Percentiles rank a stretch among this genome's conserved stretches.
Evolutionary conservation across 2,797 vertebrate species (phyloP).

Genomic region (Mycteria americana): DNA sequence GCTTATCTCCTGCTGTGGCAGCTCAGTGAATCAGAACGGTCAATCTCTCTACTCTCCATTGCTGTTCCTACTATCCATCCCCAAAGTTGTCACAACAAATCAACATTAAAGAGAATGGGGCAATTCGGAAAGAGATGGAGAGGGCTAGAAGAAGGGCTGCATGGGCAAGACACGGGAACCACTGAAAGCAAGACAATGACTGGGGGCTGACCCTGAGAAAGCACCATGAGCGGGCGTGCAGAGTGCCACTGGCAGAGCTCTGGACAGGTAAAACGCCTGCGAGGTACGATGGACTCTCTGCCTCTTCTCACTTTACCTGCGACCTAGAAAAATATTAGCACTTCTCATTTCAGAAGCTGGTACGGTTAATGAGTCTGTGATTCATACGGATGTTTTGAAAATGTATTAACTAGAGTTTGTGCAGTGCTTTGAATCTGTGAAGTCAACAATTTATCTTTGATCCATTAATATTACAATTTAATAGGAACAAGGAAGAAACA

Average conservation of each 20-base stretch:
- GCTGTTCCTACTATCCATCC: background rate
- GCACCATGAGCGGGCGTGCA: fast-evolving
- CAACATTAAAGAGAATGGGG: background rate
- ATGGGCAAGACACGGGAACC: background rate
- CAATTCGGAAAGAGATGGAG: background rate
- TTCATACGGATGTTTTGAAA: background rate
- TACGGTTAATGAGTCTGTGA: background rate
- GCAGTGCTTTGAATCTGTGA: background rate
- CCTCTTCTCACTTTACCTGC: background rate
- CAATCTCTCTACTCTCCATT: background rate
- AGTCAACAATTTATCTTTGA: background rate
- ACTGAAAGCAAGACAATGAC: background rate
- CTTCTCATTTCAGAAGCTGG: background rate
- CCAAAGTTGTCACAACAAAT: background rate
- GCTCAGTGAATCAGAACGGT: background rate
- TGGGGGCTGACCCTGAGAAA: background rate
- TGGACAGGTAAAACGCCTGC: background rate
- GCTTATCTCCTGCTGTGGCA: background rate
- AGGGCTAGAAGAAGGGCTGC: background rate
- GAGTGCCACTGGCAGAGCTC: background rate
- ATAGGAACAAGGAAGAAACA: background rate
- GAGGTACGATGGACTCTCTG: fast-evolving
- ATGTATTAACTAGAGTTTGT: background rate
- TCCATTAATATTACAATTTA: background rate
- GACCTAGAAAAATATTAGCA: background rate